phyloP scores from a whole-genome alignment of 2,113 vertebrate species.

The Apodemus sylvaticus region DNA sequence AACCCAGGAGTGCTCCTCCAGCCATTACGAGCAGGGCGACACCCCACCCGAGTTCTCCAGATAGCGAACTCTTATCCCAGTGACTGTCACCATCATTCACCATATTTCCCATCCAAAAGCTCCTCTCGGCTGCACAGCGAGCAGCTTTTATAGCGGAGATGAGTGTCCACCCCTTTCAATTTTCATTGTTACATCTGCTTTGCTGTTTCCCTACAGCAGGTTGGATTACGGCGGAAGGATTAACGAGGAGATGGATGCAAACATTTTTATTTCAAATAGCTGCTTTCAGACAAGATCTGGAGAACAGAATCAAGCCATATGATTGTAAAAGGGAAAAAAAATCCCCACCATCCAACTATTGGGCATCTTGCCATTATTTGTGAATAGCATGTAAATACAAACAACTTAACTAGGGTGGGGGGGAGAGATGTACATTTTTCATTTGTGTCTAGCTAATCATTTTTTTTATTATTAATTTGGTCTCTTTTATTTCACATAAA shows the following conservation, averaged over 20 bases:
- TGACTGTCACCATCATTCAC: conserved; percentile 82
- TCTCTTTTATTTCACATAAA: conserved; percentile 86
- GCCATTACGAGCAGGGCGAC: conserved; percentile 61
- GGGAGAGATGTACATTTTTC: conserved; percentile 76
- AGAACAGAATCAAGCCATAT: conserved; percentile 86
- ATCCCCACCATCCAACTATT: conserved; percentile 72
- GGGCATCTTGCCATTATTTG: conserved; percentile 80
- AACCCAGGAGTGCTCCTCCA: conserved; percentile 74
- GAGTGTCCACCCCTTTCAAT: conserved; percentile 89
- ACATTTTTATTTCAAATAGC: conserved; percentile 89
- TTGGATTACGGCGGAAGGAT: conserved; percentile 85
- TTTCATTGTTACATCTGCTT: conserved; percentile 90
- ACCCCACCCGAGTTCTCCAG: conserved; percentile 83
- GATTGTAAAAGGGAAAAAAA: conserved; percentile 81
- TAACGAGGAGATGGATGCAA: conserved; percentile 86
- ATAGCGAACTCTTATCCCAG: conserved; percentile 82
- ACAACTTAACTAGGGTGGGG: conserved; percentile 76
- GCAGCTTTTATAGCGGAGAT: conserved; percentile 88
- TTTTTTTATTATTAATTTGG: conserved; percentile 86
- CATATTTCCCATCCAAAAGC: conserved; percentile 86
- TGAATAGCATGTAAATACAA: conserved; percentile 82
- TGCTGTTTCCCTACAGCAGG: conserved; percentile 87
- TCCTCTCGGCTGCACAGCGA: conserved; percentile 86
- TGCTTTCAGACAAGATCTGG: conserved; percentile 85
- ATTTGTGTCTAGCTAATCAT: conserved; percentile 75